phyloP scores from a whole-genome alignment of 2,797 vertebrate species.

The Sebastiscus tertius region DNA sequence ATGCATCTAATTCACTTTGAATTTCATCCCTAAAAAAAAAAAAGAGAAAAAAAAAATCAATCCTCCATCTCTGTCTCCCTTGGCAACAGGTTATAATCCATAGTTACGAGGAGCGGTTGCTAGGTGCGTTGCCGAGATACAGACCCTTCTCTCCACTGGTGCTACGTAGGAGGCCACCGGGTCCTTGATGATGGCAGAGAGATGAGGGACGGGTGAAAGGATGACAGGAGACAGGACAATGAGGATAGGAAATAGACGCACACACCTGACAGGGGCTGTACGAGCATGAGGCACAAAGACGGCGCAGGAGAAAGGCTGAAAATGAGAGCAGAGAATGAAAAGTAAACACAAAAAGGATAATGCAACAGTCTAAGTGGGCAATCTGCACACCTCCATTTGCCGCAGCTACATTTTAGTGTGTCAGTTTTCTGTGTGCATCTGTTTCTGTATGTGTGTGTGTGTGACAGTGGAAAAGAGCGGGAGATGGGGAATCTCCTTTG shows the following conservation, averaged over 20 bases:
- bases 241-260: conserved; percentile 66
- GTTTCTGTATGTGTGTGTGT: conserved; percentile 16
- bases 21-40: conserved; percentile 65
- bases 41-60: conserved; percentile 77
- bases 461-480: conserved; percentile 7
- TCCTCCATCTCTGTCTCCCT: conserved; percentile 86
- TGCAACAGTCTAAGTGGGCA: conserved; percentile 66
- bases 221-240: conserved; percentile 78
- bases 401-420: conserved; percentile 34
- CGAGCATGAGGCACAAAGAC: conserved; percentile 51
- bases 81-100: conserved; percentile 90
- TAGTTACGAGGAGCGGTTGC: conserved; percentile 86
- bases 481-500: conserved; percentile 28
- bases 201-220: conserved; percentile 74
- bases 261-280: conserved; percentile 59
- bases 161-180: conserved; percentile 81
- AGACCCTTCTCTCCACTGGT: conserved; percentile 78
- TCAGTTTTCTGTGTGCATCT: conserved; percentile 11
- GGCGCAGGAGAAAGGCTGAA: conserved; percentile 43
- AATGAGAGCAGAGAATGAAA: conserved; percentile 61
- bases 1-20: conserved; percentile 75
- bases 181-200: conserved; percentile 80
- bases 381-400: conserved; percentile 66
- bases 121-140: conserved; percentile 87
- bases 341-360: conserved; percentile 69